phyloP scores from a whole-genome alignment of 2,113 vertebrate genomes.

The Alouatta palliata region DNA sequence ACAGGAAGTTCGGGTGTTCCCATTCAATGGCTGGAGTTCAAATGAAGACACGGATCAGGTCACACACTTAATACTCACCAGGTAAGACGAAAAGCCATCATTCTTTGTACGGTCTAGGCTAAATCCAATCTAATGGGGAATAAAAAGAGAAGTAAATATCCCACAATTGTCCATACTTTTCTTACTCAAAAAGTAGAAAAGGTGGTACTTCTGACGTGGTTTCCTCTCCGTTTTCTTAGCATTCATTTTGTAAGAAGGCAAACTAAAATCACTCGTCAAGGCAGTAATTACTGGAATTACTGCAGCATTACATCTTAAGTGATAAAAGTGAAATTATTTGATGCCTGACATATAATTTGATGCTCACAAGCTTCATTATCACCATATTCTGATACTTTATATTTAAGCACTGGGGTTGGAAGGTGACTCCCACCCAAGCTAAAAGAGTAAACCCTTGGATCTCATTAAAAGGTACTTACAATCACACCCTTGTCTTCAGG shows the following conservation, averaged over 20 bases:
- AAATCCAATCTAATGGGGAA: conserved; percentile 86
- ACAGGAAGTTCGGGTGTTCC: background rate
- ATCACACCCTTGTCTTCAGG: background rate
- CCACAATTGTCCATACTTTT: accelerated
- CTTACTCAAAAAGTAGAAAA: background rate
- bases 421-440: background rate
- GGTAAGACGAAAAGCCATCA: conserved; percentile 90
- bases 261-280: background rate
- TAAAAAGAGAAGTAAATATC: background rate
- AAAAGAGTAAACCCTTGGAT: background rate
- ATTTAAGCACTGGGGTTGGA: too few species aligned
- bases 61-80: conserved; percentile 82
- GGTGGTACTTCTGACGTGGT: too few species aligned
- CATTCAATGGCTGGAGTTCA: too few species aligned
- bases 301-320: background rate
- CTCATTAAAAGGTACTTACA: conserved; percentile 34
- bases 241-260: background rate
- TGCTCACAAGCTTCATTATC: background rate
- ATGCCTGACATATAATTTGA: background rate
- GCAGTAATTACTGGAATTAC: background rate
- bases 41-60: too few species aligned
- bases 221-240: background rate
- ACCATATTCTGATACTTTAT: background rate
- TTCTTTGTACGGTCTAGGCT: conserved; percentile 90
- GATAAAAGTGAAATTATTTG: background rate